These are phyloP conservation scores for Embidobia sp. DNA, from an alignment of 2,888 invertebrate species.

Conservation along the genomic window DNA sequence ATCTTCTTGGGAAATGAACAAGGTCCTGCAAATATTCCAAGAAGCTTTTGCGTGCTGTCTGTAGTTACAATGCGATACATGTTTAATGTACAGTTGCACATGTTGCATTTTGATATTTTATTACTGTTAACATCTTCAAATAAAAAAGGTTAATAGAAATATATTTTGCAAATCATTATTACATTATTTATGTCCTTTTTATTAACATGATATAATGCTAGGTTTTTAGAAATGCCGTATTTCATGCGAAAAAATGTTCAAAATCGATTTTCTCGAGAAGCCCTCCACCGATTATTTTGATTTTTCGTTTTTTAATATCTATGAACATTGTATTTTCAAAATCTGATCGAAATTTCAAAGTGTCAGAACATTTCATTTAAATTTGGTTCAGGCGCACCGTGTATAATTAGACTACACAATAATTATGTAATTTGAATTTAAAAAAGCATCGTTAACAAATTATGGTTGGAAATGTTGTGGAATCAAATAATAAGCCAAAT, in stretches of 20 bases:
- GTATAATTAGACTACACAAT: too few relatives aligned
- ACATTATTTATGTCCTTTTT: neutral
- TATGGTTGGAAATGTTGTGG: too few relatives aligned
- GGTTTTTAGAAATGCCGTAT: conserved; percentile 16
- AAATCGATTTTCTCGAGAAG: conserved; percentile 13
- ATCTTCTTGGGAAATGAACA: too few relatives aligned
- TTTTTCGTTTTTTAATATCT: conserved; percentile 13
- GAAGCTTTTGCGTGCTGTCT: too few relatives aligned
- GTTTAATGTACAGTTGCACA: too few relatives aligned
- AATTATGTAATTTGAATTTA: too few relatives aligned
- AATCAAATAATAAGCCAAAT: too few relatives aligned
- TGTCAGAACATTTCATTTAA: conserved; percentile 12
- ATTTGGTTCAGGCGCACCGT: conserved; percentile 6
- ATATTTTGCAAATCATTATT: neutral
- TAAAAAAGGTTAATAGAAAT: conserved; percentile 13
- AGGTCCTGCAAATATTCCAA: too few relatives aligned
- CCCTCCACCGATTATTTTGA: conserved; percentile 7
- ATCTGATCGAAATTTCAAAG: conserved; percentile 4
- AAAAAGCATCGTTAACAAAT: too few relatives aligned
- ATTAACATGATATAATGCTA: conserved; percentile 4
- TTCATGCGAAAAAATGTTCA: conserved; percentile 21
- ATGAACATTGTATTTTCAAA: conserved; percentile 4
- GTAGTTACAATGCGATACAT: too few relatives aligned
- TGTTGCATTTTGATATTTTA: neutral
- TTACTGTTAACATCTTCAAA: too few relatives aligned